A percentile compares a stretch with the other conserved stretches of the same genome.
phyloP scores from a whole-genome alignment of 2,797 vertebrate species.

The Delichon dasypus region DNA sequence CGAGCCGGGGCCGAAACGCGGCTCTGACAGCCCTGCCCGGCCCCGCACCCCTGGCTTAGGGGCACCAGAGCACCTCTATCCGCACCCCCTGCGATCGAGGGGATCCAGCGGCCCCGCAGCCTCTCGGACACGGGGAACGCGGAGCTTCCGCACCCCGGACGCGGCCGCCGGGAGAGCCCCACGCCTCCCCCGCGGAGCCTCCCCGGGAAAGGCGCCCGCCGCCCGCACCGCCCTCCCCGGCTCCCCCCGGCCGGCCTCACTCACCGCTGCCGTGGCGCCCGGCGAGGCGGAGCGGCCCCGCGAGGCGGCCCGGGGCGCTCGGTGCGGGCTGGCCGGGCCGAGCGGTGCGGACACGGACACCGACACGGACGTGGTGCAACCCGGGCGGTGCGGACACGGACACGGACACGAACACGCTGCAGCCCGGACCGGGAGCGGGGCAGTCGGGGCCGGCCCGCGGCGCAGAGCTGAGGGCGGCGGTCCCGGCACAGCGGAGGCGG shows the following conservation, averaged over 20 bases:
- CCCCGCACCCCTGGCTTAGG: not conserved
- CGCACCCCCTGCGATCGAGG: too few relatives aligned
- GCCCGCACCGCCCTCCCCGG: not conserved
- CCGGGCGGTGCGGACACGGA: too few relatives aligned
- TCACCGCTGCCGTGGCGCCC: conserved; percentile 63
- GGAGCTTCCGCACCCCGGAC: too few relatives aligned
- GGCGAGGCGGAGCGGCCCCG: not conserved
- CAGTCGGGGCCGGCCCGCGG: too few relatives aligned
- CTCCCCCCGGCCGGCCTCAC: not conserved
- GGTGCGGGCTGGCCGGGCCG: not conserved
- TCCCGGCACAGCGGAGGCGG: not conserved
- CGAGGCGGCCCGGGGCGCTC: not conserved
- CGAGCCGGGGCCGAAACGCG: not conserved
- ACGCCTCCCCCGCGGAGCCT: not conserved
- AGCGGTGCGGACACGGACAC: not conserved
- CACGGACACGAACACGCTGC: too few relatives aligned
- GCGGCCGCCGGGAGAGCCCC: not conserved
- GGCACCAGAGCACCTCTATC: not conserved
- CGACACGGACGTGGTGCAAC: too few relatives aligned
- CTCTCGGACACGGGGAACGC: too few relatives aligned
- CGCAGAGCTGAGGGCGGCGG: not conserved
- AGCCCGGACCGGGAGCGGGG: too few relatives aligned
- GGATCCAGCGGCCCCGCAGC: too few relatives aligned
- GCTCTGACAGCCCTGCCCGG: not conserved
- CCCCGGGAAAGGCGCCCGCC: not conserved